Percentiles rank a stretch among this genome's conserved stretches.
These are phyloP conservation scores for Patella caerulea DNA, from an alignment of 2,888 invertebrate genomes.

Conservation along the genomic window DNA sequence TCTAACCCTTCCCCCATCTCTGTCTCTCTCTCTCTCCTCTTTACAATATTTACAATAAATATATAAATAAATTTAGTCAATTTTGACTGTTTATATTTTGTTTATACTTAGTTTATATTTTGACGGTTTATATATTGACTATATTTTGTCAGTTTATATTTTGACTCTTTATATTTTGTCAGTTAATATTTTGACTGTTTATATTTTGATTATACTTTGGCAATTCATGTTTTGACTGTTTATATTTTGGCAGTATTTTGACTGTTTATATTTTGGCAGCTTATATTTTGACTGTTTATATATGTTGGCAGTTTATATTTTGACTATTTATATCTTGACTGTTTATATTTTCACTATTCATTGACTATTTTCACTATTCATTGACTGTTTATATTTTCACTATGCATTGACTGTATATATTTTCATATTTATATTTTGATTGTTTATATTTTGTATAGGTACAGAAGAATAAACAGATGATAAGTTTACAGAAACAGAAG, in stretches of 20 bases:
- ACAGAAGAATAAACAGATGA: constrained; percentile 93
- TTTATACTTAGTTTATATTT: not conserved
- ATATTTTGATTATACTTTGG: not conserved
- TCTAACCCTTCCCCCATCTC: too few species aligned
- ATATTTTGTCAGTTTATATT: not conserved
- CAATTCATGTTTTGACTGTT: not conserved
- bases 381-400: not conserved
- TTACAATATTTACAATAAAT: too few species aligned
- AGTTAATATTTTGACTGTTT: not conserved
- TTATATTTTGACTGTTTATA: not conserved
- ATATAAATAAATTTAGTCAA: too few species aligned
- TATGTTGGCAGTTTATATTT: not conserved
- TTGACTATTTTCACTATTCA: not conserved
- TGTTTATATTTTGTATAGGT: constrained; percentile 77
- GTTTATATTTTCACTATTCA: not conserved
- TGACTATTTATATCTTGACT: not conserved
- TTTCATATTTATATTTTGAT: not conserved
- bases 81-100: not conserved
- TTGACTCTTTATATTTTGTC: not conserved
- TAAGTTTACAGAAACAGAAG: constrained; percentile 88
- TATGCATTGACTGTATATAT: not conserved
- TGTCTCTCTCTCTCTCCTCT: too few species aligned
- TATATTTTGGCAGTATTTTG: not conserved
- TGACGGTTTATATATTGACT: not conserved
- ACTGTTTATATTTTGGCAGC: not conserved